Percentiles rank a stretch among this genome's conserved stretches.
These are phyloP conservation scores for Lepidonotus clava DNA, from an alignment of 2,888 invertebrate genomes.

Conservation along the genomic window DNA sequence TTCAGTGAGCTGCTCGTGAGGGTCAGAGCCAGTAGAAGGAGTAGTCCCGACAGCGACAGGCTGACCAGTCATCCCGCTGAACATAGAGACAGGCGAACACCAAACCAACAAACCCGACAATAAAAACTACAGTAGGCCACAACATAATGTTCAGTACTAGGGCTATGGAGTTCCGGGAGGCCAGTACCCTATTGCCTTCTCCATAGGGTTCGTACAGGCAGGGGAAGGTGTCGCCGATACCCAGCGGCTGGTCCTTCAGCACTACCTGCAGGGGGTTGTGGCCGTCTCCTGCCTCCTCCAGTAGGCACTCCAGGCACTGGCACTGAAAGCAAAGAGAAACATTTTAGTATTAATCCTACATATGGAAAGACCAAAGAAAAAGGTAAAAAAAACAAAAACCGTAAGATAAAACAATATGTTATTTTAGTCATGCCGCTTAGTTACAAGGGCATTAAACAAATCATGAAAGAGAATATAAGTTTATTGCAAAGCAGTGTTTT, in stretches of 20 bases:
- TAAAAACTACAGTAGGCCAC: conserved; percentile 51
- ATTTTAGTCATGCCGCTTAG: no score
- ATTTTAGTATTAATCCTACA: no score
- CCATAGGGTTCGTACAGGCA: background rate
- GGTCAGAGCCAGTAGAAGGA: background rate
- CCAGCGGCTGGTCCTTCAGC: background rate
- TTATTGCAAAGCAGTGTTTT: no score
- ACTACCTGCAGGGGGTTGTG: background rate
- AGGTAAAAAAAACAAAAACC: no score
- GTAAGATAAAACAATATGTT: no score
- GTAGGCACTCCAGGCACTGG: background rate
- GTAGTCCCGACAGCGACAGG: background rate
- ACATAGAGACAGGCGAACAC: conserved; percentile 53
- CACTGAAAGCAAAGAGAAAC: background rate
- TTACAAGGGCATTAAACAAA: no score
- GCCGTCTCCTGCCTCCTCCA: background rate
- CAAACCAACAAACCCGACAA: conserved; percentile 48
- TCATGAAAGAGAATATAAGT: no score
- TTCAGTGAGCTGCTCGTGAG: background rate
- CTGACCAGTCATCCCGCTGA: conserved; percentile 35
- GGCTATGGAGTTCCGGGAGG: conserved; percentile 13
- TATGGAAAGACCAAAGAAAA: no score
- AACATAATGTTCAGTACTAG: conserved; percentile 49
- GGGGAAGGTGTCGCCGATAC: background rate
- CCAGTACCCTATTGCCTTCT: background rate